A percentile compares a stretch with the other conserved stretches of the same genome.
Evolutionary conservation across 53 echinoderm and acorn worm species (phyloP).

Genomic region (Paelopatides confundens): DNA sequence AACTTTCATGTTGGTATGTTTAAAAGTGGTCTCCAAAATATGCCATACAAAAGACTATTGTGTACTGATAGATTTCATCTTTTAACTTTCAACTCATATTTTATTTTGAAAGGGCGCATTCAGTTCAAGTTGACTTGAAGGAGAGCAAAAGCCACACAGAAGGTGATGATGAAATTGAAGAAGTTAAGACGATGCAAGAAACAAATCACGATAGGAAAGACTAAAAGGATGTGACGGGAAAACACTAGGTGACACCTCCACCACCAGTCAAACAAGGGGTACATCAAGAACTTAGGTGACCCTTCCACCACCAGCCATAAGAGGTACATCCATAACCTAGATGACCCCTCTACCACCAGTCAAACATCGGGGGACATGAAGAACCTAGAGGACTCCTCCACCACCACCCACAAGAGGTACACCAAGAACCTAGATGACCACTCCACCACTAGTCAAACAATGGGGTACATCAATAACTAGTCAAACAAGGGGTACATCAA

Average conservation of each 20-base stretch:
- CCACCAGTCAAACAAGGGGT: neutral
- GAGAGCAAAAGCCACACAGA: constrained; percentile 13
- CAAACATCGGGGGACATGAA: no score
- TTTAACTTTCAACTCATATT: neutral
- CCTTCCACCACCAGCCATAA: no score
- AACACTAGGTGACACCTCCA: neutral
- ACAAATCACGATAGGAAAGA: constrained; percentile 32
- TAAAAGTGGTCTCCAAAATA: no score
- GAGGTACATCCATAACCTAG: no score
- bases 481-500: neutral
- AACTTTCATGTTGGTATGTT: no score
- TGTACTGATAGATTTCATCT: no score
- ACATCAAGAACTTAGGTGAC: neutral
- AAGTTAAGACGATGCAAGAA: constrained; percentile 20
- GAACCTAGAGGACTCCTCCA: no score
- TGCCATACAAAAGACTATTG: no score
- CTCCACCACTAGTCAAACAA: no score
- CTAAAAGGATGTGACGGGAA: neutral
- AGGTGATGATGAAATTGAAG: neutral
- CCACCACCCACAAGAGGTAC: no score
- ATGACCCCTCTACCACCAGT: neutral
- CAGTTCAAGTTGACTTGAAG: neutral
- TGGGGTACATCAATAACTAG: no score
- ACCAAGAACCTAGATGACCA: no score
- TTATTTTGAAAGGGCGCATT: neutral